phyloP scores from a whole-genome alignment of 2,797 vertebrate species.

The Poecilia picta region DNA sequence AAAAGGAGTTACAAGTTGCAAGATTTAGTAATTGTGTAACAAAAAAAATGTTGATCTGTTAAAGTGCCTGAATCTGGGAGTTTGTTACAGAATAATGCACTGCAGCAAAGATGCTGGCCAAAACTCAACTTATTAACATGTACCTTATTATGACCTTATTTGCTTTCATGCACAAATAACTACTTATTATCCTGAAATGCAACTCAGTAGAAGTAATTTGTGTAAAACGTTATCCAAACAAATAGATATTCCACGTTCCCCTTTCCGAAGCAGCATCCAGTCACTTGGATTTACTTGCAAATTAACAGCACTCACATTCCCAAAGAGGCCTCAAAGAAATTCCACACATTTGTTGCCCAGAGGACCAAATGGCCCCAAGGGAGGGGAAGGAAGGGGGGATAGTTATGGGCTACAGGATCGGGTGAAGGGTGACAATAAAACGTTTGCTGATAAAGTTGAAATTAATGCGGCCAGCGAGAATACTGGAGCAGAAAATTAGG shows the following conservation, averaged over 20 bases:
- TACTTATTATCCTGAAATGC: neutral
- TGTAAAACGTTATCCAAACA: constrained; percentile 10
- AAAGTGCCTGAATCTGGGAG: neutral
- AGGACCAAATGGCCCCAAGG: constrained; percentile 65
- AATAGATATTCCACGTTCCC: constrained; percentile 20
- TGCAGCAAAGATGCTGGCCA: neutral
- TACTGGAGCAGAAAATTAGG: constrained; percentile 40
- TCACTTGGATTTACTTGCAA: constrained; percentile 77
- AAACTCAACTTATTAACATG: neutral
- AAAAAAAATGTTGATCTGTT: neutral
- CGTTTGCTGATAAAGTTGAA: constrained; percentile 50
- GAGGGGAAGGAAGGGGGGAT: neutral
- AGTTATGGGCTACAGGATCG: constrained; percentile 6
- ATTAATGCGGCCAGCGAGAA: constrained; percentile 53
- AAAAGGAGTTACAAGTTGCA: neutral
- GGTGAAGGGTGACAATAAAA: constrained; percentile 49
- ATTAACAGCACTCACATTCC: constrained; percentile 71
- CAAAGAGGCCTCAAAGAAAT: constrained; percentile 75
- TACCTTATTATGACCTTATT: constrained; percentile 15
- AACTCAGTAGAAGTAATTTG: constrained; percentile 3
- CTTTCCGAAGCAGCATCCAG: constrained; percentile 42
- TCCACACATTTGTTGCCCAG: constrained; percentile 73
- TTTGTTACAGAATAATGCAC: neutral
- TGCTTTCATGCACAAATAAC: constrained; percentile 1
- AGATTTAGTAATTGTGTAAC: neutral